Percentiles rank a stretch among this genome's conserved stretches.
phyloP scores from a whole-genome alignment of 2,113 vertebrate species.

The Indicator indicator region DNA sequence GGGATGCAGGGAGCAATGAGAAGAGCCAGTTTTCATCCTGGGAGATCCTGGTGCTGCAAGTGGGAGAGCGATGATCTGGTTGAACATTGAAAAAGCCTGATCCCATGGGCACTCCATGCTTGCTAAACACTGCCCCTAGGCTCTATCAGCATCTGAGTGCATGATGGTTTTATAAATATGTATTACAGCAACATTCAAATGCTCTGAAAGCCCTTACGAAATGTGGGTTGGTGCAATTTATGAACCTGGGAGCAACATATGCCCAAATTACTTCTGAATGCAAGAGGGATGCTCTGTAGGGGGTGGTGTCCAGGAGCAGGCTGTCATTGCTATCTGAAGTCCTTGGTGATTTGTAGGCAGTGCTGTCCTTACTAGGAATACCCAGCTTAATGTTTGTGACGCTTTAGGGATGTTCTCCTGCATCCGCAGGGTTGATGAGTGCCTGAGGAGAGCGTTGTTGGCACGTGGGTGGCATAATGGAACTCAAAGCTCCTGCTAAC shows the following conservation, averaged over 20 bases:
- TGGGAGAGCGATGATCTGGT: background rate
- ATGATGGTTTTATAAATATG: background rate
- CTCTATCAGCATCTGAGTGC: background rate
- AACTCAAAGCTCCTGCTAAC: background rate
- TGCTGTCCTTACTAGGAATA: background rate
- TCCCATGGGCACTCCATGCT: fast-evolving
- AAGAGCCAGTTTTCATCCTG: background rate
- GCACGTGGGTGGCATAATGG: fast-evolving
- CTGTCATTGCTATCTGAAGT: background rate
- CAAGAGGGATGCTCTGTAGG: fast-evolving
- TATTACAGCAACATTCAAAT: fast-evolving
- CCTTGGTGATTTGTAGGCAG: background rate
- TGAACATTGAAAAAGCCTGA: background rate
- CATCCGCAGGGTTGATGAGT: fast-evolving
- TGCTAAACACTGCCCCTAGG: background rate
- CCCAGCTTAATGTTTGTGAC: fast-evolving
- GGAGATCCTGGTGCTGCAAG: fast-evolving
- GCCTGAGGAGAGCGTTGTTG: fast-evolving
- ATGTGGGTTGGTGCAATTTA: background rate
- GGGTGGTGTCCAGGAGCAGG: background rate
- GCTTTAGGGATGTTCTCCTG: background rate
- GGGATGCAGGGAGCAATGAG: fast-evolving
- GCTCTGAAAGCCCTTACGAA: background rate
- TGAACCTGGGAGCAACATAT: fast-evolving
- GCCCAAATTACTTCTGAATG: background rate